Evolutionary conservation across 64 coral and sea anemone species (phyloP).

Genomic region (Astreopora myriophthalma): DNA sequence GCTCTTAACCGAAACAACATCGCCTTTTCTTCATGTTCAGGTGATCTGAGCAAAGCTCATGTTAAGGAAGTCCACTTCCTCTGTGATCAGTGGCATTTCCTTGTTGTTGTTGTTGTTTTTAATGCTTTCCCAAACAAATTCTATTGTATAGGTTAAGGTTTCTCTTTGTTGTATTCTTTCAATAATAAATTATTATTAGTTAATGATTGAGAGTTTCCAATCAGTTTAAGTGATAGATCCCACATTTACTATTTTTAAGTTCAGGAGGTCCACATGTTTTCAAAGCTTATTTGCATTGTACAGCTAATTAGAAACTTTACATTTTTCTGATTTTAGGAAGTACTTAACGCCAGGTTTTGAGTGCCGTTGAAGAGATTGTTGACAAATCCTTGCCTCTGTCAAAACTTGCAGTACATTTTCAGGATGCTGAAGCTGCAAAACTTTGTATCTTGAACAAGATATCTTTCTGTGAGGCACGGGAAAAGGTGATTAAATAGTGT

Average conservation of each 20-base stretch:
- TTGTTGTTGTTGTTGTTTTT: not conserved
- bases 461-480: not conserved
- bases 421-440: constrained; percentile 7
- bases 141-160: too few relatives aligned
- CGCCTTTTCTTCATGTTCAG: constrained; percentile 24
- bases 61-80: too few relatives aligned
- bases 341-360: constrained; percentile 5
- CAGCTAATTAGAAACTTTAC: not conserved
- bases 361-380: constrained; percentile 1
- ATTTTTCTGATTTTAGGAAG: not conserved
- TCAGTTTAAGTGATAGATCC: too few relatives aligned
- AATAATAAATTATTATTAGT: too few relatives aligned
- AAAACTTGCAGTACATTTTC: not conserved
- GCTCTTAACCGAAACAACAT: not conserved
- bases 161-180: too few relatives aligned
- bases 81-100: not conserved
- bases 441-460: constrained; percentile 7
- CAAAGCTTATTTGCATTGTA: not conserved
- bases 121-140: not conserved
- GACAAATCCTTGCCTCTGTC: not conserved
- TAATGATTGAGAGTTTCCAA: too few relatives aligned
- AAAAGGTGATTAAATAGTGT: constrained; percentile 4
- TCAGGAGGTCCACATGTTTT: not conserved
- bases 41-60: not conserved
- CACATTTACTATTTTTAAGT: not conserved